Evolutionary conservation across 2,888 invertebrate species (phyloP), one percentile per base, ranked within the genome.

Genomic region (Mythimna loreyi): DNA sequence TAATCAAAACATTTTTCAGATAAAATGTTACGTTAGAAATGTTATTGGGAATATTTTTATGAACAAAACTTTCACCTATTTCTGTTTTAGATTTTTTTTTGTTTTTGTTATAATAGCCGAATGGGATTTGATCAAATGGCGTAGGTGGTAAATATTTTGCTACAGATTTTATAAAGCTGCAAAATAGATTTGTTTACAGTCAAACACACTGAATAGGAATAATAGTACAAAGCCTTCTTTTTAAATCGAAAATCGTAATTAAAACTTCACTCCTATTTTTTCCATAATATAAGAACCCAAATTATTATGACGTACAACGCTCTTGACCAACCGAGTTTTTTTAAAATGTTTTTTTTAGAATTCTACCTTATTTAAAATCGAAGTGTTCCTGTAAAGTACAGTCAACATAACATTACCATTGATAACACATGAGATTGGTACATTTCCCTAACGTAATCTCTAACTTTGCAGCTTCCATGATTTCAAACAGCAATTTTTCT

Each of bases 1-100:
- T 62, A 45, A 62, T 56, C 59, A 25, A 62, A 80, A 80, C 58
- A 62, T 60, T 69, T 68, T 77, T 49, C 30, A 52, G 9, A 67
- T 63, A 57, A 77, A 68, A 67, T 76, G 40, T 23, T 19, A 5
- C 55, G 53, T 36, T 49, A 40, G 49, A 50, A 19, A 59, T 53
- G 6, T 19, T 50, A 45, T 53, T 25, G 11, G 19, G 3, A 59
- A 59, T 5, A 25, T 43, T 70, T 70, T 64, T 13, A n/a, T 28
- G 6, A 52, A 40, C 9, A 59, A 45, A 64, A 47, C 6, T 7
- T 52, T 0, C 2, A 16, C 1, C 16, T 72, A 30, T 72, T 61
- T 49, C 3, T 16, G 7, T 78, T 61, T 5, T 16, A 7, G n/a
- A 25, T 69, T 53, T 47, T 68, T 57, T 52, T 52, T 36, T n/a